Evolutionary conservation across 92 coral and sea anemone genomes (phyloP).

Genomic region (Zoanthus solanderi): DNA sequence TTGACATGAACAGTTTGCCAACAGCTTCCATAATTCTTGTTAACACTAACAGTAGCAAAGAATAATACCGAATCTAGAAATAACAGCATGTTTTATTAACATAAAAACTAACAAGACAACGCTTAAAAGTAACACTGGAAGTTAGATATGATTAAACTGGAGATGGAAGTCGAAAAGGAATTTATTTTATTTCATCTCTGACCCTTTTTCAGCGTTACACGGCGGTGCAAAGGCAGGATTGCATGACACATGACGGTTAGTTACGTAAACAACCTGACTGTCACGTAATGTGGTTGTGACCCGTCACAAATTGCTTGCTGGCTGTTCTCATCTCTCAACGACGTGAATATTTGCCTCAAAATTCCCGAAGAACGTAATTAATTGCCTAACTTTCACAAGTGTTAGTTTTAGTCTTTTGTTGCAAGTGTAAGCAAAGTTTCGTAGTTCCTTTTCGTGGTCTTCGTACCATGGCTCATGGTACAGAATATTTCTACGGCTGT

Average conservation of each 20-base stretch:
- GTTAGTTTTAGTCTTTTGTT: conserved; percentile 14
- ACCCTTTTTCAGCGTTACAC: conserved; percentile 55
- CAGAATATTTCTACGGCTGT: not conserved
- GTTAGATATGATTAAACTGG: conserved; percentile 16
- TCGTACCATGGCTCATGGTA: no score
- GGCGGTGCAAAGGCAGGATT: conserved; percentile 52
- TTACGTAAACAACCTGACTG: conserved; percentile 45
- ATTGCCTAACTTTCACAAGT: conserved; percentile 24
- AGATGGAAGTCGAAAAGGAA: conserved; percentile 47
- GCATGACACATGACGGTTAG: conserved; percentile 53
- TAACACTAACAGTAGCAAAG: not conserved
- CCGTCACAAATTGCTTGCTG: conserved; percentile 26
- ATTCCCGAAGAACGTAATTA: conserved; percentile 28
- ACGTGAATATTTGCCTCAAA: conserved; percentile 30
- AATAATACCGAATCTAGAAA: not conserved
- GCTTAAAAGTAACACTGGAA: conserved; percentile 8
- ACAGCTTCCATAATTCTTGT: not conserved
- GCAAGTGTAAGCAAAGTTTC: not conserved
- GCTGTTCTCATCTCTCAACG: not conserved
- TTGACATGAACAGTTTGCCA: not conserved
- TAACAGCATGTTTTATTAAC: not conserved
- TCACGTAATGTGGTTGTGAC: conserved; percentile 40
- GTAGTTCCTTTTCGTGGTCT: not conserved
- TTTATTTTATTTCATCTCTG: conserved; percentile 51
- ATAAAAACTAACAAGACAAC: conserved; percentile 22